Conservation (phyloP, 2,113 vertebrate species). For the Raja brachyura region DNA sequence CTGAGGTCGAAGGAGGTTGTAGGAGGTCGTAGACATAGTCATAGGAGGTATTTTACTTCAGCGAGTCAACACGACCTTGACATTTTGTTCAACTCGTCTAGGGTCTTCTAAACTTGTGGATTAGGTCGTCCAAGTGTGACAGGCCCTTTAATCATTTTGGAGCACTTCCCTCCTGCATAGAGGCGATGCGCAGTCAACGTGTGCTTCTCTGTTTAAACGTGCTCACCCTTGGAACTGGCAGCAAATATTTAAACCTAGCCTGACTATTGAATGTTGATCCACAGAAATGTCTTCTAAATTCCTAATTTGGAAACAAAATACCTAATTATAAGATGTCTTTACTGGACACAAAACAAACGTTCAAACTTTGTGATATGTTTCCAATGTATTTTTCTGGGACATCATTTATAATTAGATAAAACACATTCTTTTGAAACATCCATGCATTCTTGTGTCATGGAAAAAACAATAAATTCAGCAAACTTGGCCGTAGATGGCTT, state of each 20-base stretch:
- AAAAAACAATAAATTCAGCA: not conserved
- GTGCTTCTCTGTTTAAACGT: not conserved
- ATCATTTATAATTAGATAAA: not conserved
- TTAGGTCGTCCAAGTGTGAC: no score
- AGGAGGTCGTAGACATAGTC: no score
- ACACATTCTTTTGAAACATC: not conserved
- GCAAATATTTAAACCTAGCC: not conserved
- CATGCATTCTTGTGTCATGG: not conserved
- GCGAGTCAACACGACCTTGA: no score
- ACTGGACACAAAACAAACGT: not conserved
- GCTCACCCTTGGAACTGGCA: not conserved
- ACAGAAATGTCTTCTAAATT: not conserved
- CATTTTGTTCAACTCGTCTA: no score
- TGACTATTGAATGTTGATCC: not conserved
- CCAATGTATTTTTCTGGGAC: not conserved
- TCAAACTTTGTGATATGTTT: not conserved
- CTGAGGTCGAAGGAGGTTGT: no score
- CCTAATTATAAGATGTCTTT: not conserved
- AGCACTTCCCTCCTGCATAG: not conserved
- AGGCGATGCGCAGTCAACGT: not conserved
- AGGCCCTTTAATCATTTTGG: not conserved
- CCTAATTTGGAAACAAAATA: constrained; percentile 9
- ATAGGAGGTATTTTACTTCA: no score
- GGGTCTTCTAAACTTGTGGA: no score
- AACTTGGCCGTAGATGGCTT: not conserved